These are phyloP conservation scores for Dolomedes plantarius DNA, from an alignment of 2,888 invertebrate genomes.

Conservation along the genomic window DNA sequence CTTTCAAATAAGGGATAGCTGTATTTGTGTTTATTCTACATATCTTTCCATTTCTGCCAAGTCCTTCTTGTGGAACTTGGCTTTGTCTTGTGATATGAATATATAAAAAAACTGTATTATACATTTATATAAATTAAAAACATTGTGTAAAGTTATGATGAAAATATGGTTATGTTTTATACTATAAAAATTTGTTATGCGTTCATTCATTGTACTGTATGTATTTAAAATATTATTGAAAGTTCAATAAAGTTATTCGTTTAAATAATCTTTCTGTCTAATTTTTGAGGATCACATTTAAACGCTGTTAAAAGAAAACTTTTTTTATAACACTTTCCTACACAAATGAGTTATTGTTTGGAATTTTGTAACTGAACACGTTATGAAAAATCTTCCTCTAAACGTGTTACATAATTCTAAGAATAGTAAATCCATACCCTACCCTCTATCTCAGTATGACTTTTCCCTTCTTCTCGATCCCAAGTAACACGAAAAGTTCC, in stretches of 20 bases:
- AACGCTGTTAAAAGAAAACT: too few relatives aligned
- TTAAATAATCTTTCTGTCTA: not conserved
- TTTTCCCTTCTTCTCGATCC: too few relatives aligned
- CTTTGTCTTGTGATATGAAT: constrained; percentile 64
- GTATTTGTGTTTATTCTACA: constrained; percentile 23
- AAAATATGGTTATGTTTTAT: constrained; percentile 67
- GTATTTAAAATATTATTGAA: constrained; percentile 7
- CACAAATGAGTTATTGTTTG: too few relatives aligned
- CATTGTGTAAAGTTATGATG: constrained; percentile 47
- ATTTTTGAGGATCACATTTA: too few relatives aligned
- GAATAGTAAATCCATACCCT: too few relatives aligned
- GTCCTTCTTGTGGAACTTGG: constrained; percentile 32
- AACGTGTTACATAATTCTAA: too few relatives aligned
- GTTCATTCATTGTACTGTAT: not conserved
- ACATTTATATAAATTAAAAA: constrained; percentile 56
- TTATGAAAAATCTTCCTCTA: too few relatives aligned
- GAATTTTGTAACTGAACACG: too few relatives aligned
- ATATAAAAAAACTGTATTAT: constrained; percentile 33
- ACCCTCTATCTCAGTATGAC: too few relatives aligned
- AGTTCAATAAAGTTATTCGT: not conserved
- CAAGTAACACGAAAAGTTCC: too few relatives aligned
- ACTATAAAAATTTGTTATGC: constrained; percentile 45
- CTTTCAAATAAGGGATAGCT: not conserved
- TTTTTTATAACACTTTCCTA: too few relatives aligned
- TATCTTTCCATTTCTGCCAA: constrained; percentile 57